Conservation (phyloP, 2,113 vertebrate species). For the Monarcha castaneiventris region DNA sequence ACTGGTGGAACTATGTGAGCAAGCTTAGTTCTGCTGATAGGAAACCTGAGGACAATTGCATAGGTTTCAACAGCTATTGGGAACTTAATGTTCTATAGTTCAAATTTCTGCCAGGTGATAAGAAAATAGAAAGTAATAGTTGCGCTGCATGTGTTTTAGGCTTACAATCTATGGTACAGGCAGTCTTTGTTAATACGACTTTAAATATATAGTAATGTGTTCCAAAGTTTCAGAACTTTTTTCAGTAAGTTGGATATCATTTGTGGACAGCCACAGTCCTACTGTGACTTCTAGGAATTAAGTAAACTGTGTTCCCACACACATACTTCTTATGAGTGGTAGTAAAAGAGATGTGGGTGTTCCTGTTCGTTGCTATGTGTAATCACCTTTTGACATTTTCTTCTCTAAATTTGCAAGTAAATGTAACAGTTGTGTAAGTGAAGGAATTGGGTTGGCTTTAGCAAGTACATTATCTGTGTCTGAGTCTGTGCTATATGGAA, state of each 20-base stretch:
- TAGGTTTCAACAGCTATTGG: background rate
- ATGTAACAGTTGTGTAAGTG: background rate
- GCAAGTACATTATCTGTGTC: background rate
- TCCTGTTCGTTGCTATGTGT: background rate
- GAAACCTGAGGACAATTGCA: background rate
- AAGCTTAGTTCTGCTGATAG: background rate
- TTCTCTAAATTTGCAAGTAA: slow-evolving; percentile 11
- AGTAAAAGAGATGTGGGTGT: slow-evolving; percentile 30
- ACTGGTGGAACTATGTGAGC: background rate
- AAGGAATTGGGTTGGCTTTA: background rate
- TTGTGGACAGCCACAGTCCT: background rate
- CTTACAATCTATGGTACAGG: background rate
- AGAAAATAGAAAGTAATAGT: background rate
- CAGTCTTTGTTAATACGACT: background rate
- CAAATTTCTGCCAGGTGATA: background rate
- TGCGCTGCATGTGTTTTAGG: background rate
- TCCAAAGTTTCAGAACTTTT: background rate
- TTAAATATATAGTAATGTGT: background rate
- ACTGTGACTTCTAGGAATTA: slow-evolving; percentile 29
- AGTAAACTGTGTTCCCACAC: background rate
- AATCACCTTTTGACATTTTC: slow-evolving; percentile 9
- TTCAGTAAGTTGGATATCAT: background rate
- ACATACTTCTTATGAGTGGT: background rate
- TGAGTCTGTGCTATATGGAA: background rate
- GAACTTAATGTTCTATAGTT: background rate